Base-by-base conservation (phyloP, 2,888 invertebrate genomes). In the Zygogramma bicolorata region DNA sequence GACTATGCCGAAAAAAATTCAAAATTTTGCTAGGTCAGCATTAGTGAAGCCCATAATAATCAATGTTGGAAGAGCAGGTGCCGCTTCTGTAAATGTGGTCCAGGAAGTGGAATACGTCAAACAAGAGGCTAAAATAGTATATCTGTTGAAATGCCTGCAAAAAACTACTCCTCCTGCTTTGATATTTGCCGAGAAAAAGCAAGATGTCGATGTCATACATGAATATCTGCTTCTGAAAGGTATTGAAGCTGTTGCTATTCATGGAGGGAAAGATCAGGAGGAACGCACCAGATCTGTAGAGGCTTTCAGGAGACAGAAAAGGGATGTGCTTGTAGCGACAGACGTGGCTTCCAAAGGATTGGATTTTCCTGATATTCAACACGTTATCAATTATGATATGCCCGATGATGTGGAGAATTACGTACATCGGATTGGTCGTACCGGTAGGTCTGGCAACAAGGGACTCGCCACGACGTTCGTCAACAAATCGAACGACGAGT, bases 401-500 rank as follows among this genome's bases (percentile, higher is more conserved):
- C 99, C 99, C 0, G 98, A 99, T 82, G 99, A 99, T 84, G 98
- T 99, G 59, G 99, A 99, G 89, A 99, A 99, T 89, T 99, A 99
- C 89, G 98, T 90, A 29, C 93, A 93, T 84, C 88, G 94, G 79
- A 94, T 94, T 82, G 96, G 96, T 71, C 93, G 99, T 87, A 96
- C 99, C 34, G 96, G 99, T 29, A 92, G 98, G 69, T 96, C 96
- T 0, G 95, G 94, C 0, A 94, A 94, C 65, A 94, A 92, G 71
- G 99, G 99, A 0, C 90, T 97, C 25, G 98, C 99, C 0, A 99
- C 99, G 20, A 99, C 99, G 0, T 95, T 99, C 83, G 94, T 99
- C 68, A 99, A 99, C 82, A 94, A 98, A 85, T 93, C 96, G 0
- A 95, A 94, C 71, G 98, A 99, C 82, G 95, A 97, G 86, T 97